Evolutionary conservation across 2,113 vertebrate genomes (phyloP), one percentile per base, ranked within the genome.

Genomic region (Aegithalos caudatus): DNA sequence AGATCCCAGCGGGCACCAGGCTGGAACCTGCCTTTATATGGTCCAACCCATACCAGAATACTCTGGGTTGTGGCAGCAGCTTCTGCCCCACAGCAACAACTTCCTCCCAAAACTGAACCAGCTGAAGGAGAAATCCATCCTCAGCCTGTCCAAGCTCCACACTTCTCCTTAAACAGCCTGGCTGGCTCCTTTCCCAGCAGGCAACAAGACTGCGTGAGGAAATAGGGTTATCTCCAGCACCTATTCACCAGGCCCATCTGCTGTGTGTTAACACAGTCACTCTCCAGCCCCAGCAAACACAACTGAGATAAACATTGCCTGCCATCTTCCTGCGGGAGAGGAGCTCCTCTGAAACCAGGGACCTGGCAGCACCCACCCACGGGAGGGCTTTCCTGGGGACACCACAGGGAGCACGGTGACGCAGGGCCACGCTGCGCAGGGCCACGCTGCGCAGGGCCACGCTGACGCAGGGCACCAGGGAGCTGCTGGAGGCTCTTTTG

Each of bases 381-480:
- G 0, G 47, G 14, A 58, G 50, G 29, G 64, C 33, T 73, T 38
- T 86, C 42, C 67, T 29, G 31, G 16, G 51, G 71, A 87, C 70
- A 35, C 33, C 9, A 4, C 42, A 37, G 54, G 51, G 35, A 79
- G 29, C 25, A 31, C 0, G 0, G 56, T 13, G 88, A 60, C 0
- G 0, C 28, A 15, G 71, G 33, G 21, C 14, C 1, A 10, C 51
- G 50, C 38, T 1, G 1, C 80, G 77, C 47, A 61, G 12, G 85
- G 51, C n/a, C n/a, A n/a, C n/a, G n/a, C n/a, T n/a, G n/a, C 0
- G 0, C 28, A 15, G 71, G 33, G 21, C 14, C 1, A 10, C 51
- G 50, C 38, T 1, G 1, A 33, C 80, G 77, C 47, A 61, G 12
- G 85, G 51, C n/a, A 61, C 27, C 90, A 69, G 20, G 15, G 29